Evolutionary conservation across 2,888 invertebrate genomes (phyloP).

Genomic region (Apamea monoglypha): DNA sequence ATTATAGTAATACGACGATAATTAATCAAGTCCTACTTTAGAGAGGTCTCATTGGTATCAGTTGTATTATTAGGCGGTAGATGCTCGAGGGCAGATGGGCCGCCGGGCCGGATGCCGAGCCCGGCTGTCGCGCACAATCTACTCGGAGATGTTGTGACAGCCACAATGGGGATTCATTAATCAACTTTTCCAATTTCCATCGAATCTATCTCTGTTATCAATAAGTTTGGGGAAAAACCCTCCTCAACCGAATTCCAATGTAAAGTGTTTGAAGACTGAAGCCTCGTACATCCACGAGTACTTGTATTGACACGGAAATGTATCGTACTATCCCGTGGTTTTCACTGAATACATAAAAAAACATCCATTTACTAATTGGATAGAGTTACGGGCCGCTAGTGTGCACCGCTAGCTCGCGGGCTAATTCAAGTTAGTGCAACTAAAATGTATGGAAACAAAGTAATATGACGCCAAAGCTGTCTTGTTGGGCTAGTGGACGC

Average conservation of each 20-base stretch:
- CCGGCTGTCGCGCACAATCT: conserved; percentile 68
- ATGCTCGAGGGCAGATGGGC: conserved; percentile 19
- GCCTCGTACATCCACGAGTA: background rate
- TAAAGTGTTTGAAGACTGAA: conserved; percentile 38
- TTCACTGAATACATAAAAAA: conserved; percentile 18
- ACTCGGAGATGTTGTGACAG: conserved; percentile 73
- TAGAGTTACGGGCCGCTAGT: background rate
- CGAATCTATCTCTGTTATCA: conserved; percentile 74
- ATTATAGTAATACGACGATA: background rate
- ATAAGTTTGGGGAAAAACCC: conserved; percentile 69
- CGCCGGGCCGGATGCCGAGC: conserved; percentile 26
- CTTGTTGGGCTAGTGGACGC: background rate
- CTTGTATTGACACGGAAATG: background rate
- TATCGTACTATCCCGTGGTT: background rate
- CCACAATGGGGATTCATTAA: conserved; percentile 83
- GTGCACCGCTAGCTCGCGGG: background rate
- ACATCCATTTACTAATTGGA: conserved; percentile 43
- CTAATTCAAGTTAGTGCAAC: conserved; percentile 14
- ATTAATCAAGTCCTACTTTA: conserved; percentile 47
- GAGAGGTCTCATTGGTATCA: conserved; percentile 24
- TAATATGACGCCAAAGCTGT: background rate
- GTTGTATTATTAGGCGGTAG: conserved; percentile 25
- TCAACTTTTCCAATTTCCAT: conserved; percentile 88
- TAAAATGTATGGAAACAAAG: background rate
- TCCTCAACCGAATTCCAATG: conserved; percentile 46